These are phyloP conservation scores for Amiota mariae DNA, from an alignment of 2,888 invertebrate species.

Conservation along the genomic window DNA sequence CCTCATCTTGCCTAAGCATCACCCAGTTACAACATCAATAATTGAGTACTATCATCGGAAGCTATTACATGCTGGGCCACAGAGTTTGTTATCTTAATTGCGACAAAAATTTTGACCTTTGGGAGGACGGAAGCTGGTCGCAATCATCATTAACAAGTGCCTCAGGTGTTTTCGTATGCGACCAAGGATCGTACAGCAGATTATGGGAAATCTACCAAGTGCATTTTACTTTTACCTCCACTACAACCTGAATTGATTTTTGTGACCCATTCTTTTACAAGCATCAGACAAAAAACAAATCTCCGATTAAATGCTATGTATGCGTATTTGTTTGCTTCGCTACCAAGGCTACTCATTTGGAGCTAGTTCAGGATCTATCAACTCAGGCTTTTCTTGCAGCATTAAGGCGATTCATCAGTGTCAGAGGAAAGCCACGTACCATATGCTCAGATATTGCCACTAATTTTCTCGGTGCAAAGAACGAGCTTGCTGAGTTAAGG, in stretches of 20 bases:
- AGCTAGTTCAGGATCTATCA: constrained; percentile 1
- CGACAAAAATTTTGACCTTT: neutral
- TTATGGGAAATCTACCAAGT: neutral
- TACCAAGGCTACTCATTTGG: neutral
- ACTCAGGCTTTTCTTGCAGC: neutral
- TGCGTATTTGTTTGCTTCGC: too few relatives aligned
- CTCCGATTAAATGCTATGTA: too few relatives aligned
- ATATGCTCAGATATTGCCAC: neutral
- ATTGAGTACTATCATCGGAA: neutral
- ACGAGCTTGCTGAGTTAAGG: neutral
- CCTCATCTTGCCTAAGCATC: neutral
- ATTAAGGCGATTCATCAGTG: neutral
- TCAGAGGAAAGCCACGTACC: neutral
- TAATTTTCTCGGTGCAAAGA: neutral
- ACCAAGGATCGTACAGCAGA: neutral
- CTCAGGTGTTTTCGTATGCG: neutral
- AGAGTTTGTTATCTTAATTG: neutral
- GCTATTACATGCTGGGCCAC: neutral
- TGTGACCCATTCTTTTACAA: too few relatives aligned
- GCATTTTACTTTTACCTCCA: neutral
- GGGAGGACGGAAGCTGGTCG: neutral
- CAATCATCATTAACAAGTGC: too few relatives aligned
- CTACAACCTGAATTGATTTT: too few relatives aligned
- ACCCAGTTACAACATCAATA: neutral
- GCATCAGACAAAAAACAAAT: too few relatives aligned